Percentiles rank a stretch among this genome's conserved stretches.
phyloP scores from a whole-genome alignment of 2,113 vertebrate species.

The Mastomys natalensis region DNA sequence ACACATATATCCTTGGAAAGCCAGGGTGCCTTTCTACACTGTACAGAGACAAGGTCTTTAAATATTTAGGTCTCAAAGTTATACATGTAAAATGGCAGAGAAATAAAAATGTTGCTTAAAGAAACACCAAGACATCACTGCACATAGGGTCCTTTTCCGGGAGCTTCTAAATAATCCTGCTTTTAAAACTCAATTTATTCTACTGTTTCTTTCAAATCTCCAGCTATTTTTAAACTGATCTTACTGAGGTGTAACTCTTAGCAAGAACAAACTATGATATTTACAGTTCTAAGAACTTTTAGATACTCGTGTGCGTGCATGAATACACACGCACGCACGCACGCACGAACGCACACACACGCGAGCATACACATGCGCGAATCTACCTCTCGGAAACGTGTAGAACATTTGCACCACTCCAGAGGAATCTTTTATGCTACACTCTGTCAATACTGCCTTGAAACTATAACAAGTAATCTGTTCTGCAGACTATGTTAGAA shows the following conservation, averaged over 20 bases:
- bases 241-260: background rate
- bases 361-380: background rate
- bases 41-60: background rate
- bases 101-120: background rate
- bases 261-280: background rate
- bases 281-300: background rate
- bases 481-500: background rate
- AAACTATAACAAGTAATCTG: background rate
- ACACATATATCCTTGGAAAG: background rate
- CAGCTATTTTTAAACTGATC: background rate
- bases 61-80: background rate
- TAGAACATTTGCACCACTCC: background rate
- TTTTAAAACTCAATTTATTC: constrained; percentile 1
- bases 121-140: background rate
- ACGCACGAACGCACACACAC: background rate
- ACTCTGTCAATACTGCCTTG: background rate
- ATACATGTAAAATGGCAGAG: background rate
- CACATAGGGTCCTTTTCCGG: background rate
- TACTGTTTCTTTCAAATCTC: background rate
- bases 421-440: background rate
- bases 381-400: background rate
- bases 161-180: background rate
- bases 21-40: background rate
- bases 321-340: background rate
- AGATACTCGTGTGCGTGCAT: no score